Percentiles rank a stretch among this genome's conserved stretches.
phyloP scores from a whole-genome alignment of 2,888 invertebrate species.

The Pseudococcus viburni region DNA sequence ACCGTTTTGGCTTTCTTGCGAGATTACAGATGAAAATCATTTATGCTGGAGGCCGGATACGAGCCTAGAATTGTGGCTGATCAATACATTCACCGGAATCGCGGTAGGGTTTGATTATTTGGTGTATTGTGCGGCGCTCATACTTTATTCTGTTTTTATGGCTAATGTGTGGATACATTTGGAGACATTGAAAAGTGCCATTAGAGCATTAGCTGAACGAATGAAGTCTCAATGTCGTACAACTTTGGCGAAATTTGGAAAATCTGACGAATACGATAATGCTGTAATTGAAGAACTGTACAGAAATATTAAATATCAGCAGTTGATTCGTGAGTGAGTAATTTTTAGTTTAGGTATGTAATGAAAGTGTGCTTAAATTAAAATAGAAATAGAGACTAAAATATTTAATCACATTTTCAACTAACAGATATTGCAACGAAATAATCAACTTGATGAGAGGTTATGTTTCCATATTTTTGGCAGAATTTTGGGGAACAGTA shows the following conservation, averaged over 20 bases:
- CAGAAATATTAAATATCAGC: conserved; percentile 32
- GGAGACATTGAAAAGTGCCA: not conserved
- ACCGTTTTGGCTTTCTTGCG: conserved; percentile 9
- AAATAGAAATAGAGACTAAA: too few species aligned
- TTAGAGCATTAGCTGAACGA: not conserved
- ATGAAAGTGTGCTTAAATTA: too few species aligned
- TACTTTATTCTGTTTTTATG: conserved; percentile 11
- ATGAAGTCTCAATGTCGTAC: not conserved
- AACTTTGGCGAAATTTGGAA: not conserved
- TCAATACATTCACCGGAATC: not conserved
- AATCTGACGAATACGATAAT: not conserved
- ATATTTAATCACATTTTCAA: not conserved
- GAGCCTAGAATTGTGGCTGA: not conserved
- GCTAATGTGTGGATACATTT: conserved; percentile 38
- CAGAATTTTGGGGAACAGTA: not conserved
- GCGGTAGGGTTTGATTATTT: not conserved
- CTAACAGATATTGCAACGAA: conserved; percentile 2
- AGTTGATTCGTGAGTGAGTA: not conserved
- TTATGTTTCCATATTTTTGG: conserved; percentile 11
- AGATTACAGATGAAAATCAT: not conserved
- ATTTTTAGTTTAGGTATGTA: too few species aligned
- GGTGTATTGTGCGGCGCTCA: not conserved
- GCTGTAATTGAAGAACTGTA: not conserved
- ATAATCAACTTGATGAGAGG: not conserved
- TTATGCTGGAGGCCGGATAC: conserved; percentile 16